phyloP scores from a whole-genome alignment of 2,797 vertebrate genomes.

The Melanogrammus aeglefinus region DNA sequence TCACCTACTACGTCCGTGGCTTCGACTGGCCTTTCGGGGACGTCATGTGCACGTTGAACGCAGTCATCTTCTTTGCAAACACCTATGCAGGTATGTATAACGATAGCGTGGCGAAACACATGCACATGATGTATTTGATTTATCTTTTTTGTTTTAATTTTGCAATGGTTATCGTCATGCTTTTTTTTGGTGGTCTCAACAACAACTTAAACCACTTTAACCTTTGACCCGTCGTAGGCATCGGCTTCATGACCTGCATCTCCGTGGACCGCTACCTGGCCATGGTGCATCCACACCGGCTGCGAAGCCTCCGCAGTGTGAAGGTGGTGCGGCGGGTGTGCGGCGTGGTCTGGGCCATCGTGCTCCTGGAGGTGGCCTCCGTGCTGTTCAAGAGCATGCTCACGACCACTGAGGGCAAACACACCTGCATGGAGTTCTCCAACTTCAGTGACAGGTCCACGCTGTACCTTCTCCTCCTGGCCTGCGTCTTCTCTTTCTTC shows the following conservation, averaged over 20 bases:
- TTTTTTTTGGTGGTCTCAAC: too few relatives aligned
- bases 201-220: background rate
- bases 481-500: slow-evolving; percentile 76
- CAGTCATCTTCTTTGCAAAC: slow-evolving; percentile 80
- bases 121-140: too few relatives aligned
- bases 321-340: slow-evolving; percentile 68
- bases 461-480: slow-evolving; percentile 68
- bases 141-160: too few relatives aligned
- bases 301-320: slow-evolving; percentile 59
- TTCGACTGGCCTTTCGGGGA: slow-evolving; percentile 85
- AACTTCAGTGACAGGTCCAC: slow-evolving; percentile 66
- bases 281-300: slow-evolving; percentile 74
- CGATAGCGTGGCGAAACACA: background rate
- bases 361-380: slow-evolving; percentile 68
- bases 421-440: slow-evolving; percentile 83
- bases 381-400: slow-evolving; percentile 74
- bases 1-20: slow-evolving; percentile 76
- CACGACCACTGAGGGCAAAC: slow-evolving; percentile 46
- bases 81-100: slow-evolving; percentile 69
- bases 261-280: slow-evolving; percentile 83
- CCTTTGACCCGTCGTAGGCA: slow-evolving; percentile 52
- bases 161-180: too few relatives aligned
- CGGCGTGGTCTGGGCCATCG: slow-evolving; percentile 73
- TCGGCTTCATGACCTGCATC: slow-evolving; percentile 85
- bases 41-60: slow-evolving; percentile 72